phyloP scores from a whole-genome alignment of 2,113 vertebrate species.

The Platichthys flesus region DNA sequence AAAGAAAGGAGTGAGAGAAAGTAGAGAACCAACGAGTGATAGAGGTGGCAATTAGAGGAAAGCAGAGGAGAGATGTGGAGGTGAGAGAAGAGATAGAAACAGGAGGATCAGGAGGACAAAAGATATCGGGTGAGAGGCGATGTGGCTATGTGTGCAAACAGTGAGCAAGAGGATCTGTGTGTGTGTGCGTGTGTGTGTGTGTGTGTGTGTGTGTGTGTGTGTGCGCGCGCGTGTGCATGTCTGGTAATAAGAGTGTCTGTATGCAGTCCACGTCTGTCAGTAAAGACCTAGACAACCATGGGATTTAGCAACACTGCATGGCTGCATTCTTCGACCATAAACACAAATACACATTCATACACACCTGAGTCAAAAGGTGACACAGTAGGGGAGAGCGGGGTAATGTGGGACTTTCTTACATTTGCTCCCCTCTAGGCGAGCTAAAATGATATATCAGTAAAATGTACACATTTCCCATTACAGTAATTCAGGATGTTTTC shows the following conservation, averaged over 20 bases:
- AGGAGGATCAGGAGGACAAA: conserved; percentile 8
- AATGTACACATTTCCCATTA: too few species aligned
- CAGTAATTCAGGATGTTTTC: too few species aligned
- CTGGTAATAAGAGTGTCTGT: conserved; percentile 55
- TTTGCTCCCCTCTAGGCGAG: too few species aligned
- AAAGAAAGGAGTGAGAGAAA: conserved; percentile 5
- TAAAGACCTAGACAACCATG: conserved; percentile 57
- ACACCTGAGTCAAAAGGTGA: conserved; percentile 31
- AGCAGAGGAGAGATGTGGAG: neutral
- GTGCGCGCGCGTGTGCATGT: conserved; percentile 14
- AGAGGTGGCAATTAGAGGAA: neutral
- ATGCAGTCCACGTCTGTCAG: conserved; percentile 67
- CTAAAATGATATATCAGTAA: too few species aligned
- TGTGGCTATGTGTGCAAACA: conserved; percentile 49
- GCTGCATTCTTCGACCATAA: conserved; percentile 51
- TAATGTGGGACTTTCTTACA: too few species aligned
- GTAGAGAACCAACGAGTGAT: neutral
- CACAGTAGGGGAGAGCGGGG: neutral
- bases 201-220: conserved; percentile 25
- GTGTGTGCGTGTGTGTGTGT: conserved; percentile 24
- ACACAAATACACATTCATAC: conserved; percentile 32
- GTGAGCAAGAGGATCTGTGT: conserved; percentile 21
- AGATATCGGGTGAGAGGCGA: conserved; percentile 43
- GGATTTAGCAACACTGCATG: conserved; percentile 67
- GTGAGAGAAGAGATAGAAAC: neutral